These are phyloP conservation scores for Seriola quinqueradiata DNA, from an alignment of 2,113 vertebrate genomes.

Conservation along the genomic window DNA sequence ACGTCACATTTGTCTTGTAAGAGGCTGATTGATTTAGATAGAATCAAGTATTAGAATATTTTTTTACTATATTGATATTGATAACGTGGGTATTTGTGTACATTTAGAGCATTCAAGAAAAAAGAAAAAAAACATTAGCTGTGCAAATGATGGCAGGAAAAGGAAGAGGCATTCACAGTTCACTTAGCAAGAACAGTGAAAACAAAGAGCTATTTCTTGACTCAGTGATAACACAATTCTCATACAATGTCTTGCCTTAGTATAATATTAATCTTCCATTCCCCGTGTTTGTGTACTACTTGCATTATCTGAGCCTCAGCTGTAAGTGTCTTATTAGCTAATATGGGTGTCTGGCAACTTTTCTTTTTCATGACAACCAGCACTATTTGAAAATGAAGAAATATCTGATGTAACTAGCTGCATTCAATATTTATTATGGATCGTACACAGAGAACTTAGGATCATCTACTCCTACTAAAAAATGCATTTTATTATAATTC, in stretches of 20 bases:
- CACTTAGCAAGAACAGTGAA: background rate
- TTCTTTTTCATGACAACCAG: background rate
- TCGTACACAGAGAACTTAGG: too few species aligned
- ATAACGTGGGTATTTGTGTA: too few species aligned
- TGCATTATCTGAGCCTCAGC: background rate
- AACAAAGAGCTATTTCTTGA: background rate
- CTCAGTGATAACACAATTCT: background rate
- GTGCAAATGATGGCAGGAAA: background rate
- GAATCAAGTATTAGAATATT: background rate
- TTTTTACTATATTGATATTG: too few species aligned
- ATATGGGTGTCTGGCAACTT: background rate
- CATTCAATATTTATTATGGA: too few species aligned
- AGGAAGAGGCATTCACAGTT: conserved; percentile 15
- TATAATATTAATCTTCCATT: background rate
- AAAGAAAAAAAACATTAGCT: background rate
- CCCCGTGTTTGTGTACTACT: background rate
- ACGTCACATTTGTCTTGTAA: background rate
- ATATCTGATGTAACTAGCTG: too few species aligned
- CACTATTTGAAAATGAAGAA: background rate
- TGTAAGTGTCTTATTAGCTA: background rate
- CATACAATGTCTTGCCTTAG: background rate
- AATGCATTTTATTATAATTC: background rate
- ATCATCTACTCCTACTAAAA: too few species aligned
- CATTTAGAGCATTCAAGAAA: background rate
- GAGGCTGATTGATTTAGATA: too few species aligned